phyloP scores from a whole-genome alignment of 1,140 invertebrate species.

The Liolophura sinensis region DNA sequence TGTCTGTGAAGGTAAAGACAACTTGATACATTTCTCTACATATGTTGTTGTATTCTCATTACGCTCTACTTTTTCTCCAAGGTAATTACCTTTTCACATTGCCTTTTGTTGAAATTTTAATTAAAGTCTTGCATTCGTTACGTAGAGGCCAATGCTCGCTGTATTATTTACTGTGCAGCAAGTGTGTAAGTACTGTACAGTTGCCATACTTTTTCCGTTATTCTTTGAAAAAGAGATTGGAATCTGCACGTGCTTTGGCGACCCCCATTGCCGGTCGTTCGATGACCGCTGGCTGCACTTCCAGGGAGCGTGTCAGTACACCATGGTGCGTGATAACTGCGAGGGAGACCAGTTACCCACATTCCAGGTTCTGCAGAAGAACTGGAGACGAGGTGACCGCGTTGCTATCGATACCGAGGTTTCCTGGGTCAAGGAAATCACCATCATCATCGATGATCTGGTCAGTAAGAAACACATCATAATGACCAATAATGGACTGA shows the following conservation, averaged over 20 bases:
- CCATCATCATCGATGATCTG: conserved; percentile 10
- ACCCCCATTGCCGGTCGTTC: conserved; percentile 91
- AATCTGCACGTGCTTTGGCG: conserved; percentile 86
- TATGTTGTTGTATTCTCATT: too few species aligned
- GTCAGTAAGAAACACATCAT: conserved; percentile 5
- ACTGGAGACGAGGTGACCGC: conserved; percentile 26
- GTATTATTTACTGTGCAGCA: too few species aligned
- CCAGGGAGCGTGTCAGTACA: conserved; percentile 62
- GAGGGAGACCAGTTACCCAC: conserved; percentile 10
- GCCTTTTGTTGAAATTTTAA: too few species aligned
- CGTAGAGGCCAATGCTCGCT: too few species aligned
- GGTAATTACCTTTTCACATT: too few species aligned
- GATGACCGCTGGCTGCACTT: conserved; percentile 91
- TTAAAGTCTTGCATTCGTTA: too few species aligned
- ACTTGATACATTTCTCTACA: not conserved
- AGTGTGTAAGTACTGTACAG: too few species aligned
- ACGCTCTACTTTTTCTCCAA: too few species aligned
- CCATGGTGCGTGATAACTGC: conserved; percentile 52
- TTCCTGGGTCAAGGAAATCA: conserved; percentile 33
- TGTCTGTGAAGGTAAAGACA: conserved; percentile 9
- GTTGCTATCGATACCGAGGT: conserved; percentile 6
- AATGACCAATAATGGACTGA: too few species aligned
- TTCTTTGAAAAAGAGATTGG: conserved; percentile 31
- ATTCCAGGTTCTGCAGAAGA: conserved; percentile 25
- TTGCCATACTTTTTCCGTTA: too few species aligned